Base-by-base conservation (phyloP, 2,797 vertebrate genomes). In the Anas capensis region DNA sequence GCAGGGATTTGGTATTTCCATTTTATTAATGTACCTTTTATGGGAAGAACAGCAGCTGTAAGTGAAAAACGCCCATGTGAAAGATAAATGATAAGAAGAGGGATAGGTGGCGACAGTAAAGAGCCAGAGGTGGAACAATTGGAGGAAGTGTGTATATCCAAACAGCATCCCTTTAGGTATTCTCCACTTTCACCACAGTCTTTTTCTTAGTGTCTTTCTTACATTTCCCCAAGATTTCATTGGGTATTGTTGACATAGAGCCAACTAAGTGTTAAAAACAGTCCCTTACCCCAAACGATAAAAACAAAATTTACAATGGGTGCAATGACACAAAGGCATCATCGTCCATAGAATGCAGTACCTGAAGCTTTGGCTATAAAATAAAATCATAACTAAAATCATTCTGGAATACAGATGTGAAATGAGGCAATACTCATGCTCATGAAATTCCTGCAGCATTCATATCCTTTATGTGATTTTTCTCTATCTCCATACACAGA, bases 261-360 rank as follows among this genome's bases (percentile, higher is more conserved):
- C 62, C 80, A 79, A 44, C n/a, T 20, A 29, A 34, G 53, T 40
- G 21, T 82, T 95, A 95, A 92, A 88, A 88, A 27, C 34, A 27
- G 26, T 80, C 69, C 34, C n/a, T 85, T 38, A 36, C 24, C 11
- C 53, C 24, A 34, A 26, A 82, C 76, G 91, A 73, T 57, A 85
- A 79, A 91, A 93, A 26, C 57, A 90, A 75, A 89, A 82, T 84
- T 81, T 88, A 89, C 82, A 80, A 48, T 82, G 91, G 92, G 78
- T 91, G 60, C 33, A 38, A 23, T 79, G 86, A 71, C 51, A 60
- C 10, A 54, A 93, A 94, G 72, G 58, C 61, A 62, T 58, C 24
- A 44, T 86, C 84, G 60, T 82, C 3, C 0, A 11, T 27, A 62
- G 53, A 84, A 89, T 68, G 38, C 34, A 11, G 6, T 33, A 79